Conservation (phyloP, 2,797 vertebrate species). For the Anolis apletophallus region DNA sequence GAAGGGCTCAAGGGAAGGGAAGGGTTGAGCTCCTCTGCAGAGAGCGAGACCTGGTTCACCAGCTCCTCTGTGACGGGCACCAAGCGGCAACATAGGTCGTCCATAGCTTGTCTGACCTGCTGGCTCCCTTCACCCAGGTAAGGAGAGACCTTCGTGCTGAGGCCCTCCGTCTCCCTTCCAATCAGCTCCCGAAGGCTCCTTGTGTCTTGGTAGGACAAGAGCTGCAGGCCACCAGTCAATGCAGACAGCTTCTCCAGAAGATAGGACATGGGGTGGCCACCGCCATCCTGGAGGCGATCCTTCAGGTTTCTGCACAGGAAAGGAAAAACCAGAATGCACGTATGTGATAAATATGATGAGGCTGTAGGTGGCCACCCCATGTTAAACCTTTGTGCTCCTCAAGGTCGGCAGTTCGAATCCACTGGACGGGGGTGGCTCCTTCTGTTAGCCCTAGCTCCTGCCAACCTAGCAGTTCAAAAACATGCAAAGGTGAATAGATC, state of each 20-base stretch:
- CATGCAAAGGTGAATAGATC: too few relatives aligned
- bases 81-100: conserved; percentile 72
- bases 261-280: conserved; percentile 44
- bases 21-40: conserved; percentile 69
- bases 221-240: conserved; percentile 37
- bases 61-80: conserved; percentile 79
- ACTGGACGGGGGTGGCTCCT: too few relatives aligned
- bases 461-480: too few relatives aligned
- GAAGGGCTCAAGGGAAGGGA: too few relatives aligned
- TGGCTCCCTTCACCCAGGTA: conserved; percentile 63
- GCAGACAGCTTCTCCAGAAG: conserved; percentile 64
- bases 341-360: too few relatives aligned
- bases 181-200: conserved; percentile 65
- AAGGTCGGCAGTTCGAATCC: too few relatives aligned
- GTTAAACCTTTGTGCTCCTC: too few relatives aligned
- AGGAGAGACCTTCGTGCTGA: conserved; percentile 77
- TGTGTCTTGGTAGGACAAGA: conserved; percentile 40
- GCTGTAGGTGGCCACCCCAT: too few relatives aligned
- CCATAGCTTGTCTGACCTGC: conserved; percentile 77
- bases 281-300: conserved; percentile 59
- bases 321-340: background rate
- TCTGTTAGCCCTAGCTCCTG: too few relatives aligned
- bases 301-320: conserved; percentile 64
- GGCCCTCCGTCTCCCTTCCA: conserved; percentile 74
- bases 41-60: conserved; percentile 64